Percentiles rank a stretch among this genome's conserved stretches.
Evolutionary conservation across 2,797 vertebrate genomes (phyloP).

Genomic region (Pelochelys cantorii): DNA sequence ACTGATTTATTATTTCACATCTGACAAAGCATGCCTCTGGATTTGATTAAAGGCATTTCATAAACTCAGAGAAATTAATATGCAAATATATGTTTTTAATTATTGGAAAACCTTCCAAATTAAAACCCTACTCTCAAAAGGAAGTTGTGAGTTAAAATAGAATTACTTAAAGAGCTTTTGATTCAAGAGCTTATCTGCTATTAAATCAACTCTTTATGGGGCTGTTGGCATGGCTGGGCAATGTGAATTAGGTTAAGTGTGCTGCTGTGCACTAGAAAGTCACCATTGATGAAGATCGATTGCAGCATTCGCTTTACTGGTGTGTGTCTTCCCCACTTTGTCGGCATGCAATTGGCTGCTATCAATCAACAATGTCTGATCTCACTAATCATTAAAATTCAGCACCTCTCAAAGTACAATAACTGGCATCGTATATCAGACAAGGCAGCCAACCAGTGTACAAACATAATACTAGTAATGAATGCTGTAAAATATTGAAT

Average conservation of each 20-base stretch:
- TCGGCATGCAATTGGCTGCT: not conserved
- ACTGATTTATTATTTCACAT: conserved; percentile 46
- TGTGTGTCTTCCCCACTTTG: not conserved
- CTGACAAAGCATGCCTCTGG: fast-evolving
- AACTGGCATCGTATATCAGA: fast-evolving
- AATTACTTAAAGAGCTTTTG: conserved; percentile 55
- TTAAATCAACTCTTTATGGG: conserved; percentile 53
- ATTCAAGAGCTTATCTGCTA: conserved; percentile 39
- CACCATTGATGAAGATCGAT: not conserved
- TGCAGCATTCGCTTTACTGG: conserved; percentile 20
- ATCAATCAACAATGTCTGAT: conserved; percentile 15
- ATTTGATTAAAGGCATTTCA: conserved; percentile 52
- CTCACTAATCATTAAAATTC: not conserved
- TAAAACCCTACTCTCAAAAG: not conserved
- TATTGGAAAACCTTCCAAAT: conserved; percentile 37
- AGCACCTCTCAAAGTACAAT: not conserved
- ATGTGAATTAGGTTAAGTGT: not conserved
- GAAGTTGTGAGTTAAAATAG: conserved; percentile 24
- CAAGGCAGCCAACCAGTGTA: not conserved
- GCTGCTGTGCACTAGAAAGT: not conserved
- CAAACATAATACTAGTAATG: not conserved
- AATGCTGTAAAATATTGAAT: not conserved
- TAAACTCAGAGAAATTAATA: conserved; percentile 7
- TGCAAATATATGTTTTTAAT: conserved; percentile 30
- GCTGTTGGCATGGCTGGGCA: conserved; percentile 13